phyloP scores from a whole-genome alignment of 2,797 vertebrate species.

The Acridotheres tristis region DNA sequence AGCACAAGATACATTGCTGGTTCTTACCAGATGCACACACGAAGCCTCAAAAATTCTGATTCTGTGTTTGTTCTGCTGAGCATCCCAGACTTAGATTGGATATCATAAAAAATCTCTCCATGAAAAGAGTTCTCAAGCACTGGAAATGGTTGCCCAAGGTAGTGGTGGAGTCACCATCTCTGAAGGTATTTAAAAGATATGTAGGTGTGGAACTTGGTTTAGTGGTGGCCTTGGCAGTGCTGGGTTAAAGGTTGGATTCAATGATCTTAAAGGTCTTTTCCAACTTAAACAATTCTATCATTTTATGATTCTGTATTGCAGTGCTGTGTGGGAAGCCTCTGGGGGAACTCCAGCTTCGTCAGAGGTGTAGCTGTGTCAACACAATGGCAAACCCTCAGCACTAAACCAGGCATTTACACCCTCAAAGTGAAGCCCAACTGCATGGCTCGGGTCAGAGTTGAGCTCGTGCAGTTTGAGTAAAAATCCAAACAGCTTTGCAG shows the following conservation, averaged over 20 bases:
- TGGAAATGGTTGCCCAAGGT: neutral
- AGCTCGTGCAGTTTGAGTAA: neutral
- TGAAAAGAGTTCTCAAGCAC: neutral
- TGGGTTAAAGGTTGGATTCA: neutral
- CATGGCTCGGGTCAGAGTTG: neutral
- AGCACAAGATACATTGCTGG: fast-evolving
- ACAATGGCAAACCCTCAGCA: neutral
- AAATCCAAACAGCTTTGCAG: neutral
- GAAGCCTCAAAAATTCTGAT: neutral
- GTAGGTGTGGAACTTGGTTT: neutral
- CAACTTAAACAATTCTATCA: neutral
- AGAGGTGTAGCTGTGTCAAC: neutral
- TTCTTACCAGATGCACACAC: neutral
- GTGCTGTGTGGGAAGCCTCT: neutral
- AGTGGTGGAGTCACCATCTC: neutral
- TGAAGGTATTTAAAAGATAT: neutral
- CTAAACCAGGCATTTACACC: neutral
- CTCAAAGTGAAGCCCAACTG: neutral
- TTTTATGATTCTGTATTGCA: neutral
- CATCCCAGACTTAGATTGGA: neutral
- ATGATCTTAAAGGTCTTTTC: neutral
- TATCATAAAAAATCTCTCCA: neutral
- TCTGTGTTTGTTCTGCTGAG: neutral
- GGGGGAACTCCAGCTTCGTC: neutral
- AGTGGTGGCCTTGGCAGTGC: neutral